Percentiles rank a stretch among this genome's conserved stretches.
Conservation (phyloP, 2,113 vertebrate genomes). For the Astatoreochromis straeleni region DNA sequence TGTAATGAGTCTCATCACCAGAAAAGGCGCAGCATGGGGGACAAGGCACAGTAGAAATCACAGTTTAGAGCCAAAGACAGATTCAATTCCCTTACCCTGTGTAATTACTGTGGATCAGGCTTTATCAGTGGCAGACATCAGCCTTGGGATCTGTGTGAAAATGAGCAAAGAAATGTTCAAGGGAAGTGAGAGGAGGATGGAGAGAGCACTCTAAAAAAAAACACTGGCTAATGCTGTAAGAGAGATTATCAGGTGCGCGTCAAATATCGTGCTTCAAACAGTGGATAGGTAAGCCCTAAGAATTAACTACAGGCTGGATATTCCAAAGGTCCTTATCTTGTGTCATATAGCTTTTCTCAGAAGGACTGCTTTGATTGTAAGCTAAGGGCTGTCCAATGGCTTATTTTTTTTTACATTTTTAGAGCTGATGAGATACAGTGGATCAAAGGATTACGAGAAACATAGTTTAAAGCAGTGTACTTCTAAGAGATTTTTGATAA, state of each 20-base stretch:
- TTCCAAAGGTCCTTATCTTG: constrained; percentile 32
- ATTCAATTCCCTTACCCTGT: constrained; percentile 54
- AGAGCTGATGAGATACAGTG: constrained; percentile 21
- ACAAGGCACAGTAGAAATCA: constrained; percentile 37
- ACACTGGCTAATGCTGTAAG: constrained; percentile 19
- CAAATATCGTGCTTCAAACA: constrained; percentile 44
- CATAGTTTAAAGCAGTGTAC: constrained; percentile 14
- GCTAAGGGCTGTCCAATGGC: constrained; percentile 1
- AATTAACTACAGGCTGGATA: constrained; percentile 24
- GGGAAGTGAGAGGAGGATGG: constrained; percentile 12
- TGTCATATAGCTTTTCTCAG: constrained; percentile 17
- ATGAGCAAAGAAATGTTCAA: constrained; percentile 55
- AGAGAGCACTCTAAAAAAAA: neutral
- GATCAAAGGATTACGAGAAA: constrained; percentile 31
- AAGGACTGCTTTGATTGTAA: constrained; percentile 34
- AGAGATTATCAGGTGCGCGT: constrained; percentile 47
- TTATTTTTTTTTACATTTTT: neutral
- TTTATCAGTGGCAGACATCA: constrained; percentile 63
- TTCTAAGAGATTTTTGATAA: constrained; percentile 25
- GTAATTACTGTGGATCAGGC: constrained; percentile 61
- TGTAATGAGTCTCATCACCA: constrained; percentile 58
- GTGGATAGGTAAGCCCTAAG: constrained; percentile 13
- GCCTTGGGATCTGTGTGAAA: constrained; percentile 42
- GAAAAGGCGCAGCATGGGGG: constrained; percentile 24
- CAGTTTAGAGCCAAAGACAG: constrained; percentile 45